phyloP scores from a whole-genome alignment of 2,797 vertebrate genomes.

The Tiaroga cobitis region DNA sequence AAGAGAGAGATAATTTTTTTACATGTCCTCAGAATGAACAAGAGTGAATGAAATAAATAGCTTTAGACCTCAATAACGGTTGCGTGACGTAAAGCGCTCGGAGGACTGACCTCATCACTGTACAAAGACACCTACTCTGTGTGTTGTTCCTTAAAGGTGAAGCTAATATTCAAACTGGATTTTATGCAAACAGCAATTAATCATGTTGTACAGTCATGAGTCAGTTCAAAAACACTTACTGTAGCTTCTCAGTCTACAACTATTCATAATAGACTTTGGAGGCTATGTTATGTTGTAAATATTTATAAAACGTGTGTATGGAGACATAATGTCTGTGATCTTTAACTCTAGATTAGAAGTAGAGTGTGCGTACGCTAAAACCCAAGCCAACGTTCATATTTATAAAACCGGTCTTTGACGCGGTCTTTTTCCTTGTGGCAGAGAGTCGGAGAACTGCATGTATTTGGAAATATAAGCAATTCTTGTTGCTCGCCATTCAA shows the following conservation, averaged over 20 bases:
- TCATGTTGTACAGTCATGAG: neutral
- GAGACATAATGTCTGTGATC: too few species aligned
- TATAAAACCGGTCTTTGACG: too few species aligned
- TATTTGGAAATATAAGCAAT: too few species aligned
- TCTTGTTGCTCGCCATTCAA: too few species aligned
- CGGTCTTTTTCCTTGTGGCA: too few species aligned
- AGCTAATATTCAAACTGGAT: neutral
- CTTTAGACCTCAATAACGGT: conserved; percentile 23
- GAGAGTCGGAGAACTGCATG: too few species aligned
- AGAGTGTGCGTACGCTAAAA: too few species aligned
- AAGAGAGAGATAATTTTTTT: neutral
- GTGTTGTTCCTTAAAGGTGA: conserved; percentile 12
- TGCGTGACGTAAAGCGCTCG: neutral
- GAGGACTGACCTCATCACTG: neutral
- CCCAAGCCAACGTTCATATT: too few species aligned
- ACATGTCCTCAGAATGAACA: conserved; percentile 40
- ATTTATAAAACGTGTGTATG: too few species aligned
- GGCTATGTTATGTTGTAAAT: neutral
- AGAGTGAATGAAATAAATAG: conserved; percentile 29
- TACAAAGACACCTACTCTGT: neutral
- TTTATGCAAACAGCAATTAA: neutral
- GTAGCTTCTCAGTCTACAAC: neutral
- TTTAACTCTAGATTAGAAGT: too few species aligned
- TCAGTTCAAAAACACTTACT: neutral
- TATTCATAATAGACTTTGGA: neutral